These are phyloP conservation scores for Julus scanicus DNA, from an alignment of 2,888 invertebrate species.

Conservation along the genomic window DNA sequence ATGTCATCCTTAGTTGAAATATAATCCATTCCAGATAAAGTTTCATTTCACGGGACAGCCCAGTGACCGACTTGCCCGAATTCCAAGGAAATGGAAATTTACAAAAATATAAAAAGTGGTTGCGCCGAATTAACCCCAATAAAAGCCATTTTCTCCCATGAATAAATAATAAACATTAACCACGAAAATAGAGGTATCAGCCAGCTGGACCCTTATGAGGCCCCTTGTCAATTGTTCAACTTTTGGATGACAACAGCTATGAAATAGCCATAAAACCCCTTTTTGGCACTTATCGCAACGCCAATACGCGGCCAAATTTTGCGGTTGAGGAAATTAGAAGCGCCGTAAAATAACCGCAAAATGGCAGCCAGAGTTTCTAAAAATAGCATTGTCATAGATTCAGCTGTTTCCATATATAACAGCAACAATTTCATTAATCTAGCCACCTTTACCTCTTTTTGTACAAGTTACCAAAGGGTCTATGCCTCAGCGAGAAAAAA, in stretches of 20 bases:
- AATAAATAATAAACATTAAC: constrained; percentile 12
- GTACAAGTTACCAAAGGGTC: neutral
- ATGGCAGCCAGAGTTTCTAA: neutral
- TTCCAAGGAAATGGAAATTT: neutral
- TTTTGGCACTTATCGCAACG: constrained; percentile 8
- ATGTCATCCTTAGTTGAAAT: too few species aligned
- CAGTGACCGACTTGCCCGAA: too few species aligned
- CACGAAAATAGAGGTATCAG: neutral
- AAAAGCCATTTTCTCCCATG: neutral
- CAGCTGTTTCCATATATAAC: neutral
- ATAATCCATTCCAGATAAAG: too few species aligned
- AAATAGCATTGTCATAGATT: neutral
- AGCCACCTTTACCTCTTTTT: constrained; percentile 15
- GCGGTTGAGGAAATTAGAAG: neutral
- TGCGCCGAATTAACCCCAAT: constrained; percentile 15
- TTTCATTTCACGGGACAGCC: too few species aligned
- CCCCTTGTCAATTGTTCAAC: neutral
- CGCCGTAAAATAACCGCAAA: constrained; percentile 11
- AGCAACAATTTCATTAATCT: constrained; percentile 15
- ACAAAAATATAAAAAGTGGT: neutral
- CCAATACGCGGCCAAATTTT: neutral
- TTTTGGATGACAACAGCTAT: neutral
- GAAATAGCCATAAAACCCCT: neutral
- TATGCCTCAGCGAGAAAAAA: neutral
- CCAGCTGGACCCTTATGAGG: neutral